Base-by-base conservation (phyloP, 2,797 vertebrate genomes). In the Falco cherrug region DNA sequence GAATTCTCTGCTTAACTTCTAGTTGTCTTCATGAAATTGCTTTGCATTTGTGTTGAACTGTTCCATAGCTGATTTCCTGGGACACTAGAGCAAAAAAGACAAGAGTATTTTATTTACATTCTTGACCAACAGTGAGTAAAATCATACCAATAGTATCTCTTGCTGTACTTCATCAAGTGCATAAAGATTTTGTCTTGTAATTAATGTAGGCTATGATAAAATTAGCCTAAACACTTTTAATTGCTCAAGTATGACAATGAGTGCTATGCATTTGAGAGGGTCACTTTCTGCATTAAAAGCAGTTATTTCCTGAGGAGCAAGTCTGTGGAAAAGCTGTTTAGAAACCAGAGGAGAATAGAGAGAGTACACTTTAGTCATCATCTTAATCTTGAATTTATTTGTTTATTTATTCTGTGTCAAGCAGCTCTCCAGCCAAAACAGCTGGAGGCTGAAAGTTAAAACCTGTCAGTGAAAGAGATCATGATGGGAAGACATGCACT, bases 381-480 rank as follows among this genome's bases (percentile, higher is more conserved):
- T 41, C 41, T 83, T 92, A 59, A 73, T 73, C 70, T 89, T 89
- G 29, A 4, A 21, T 69, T 86, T 94, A 71, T 93, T 95, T 81
- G 11, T 84, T 91, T 82, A 35, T 91, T 94, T 95, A 39, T 65
- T 91, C 90, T 67, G 69, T 57, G 56, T 89, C 54, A 94, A 86
- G 57, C 26, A 90, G 31, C 22, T 60, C 16, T 20, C 28, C 51
- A 84, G 74, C 45, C 80, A 87, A 84, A 93, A 87, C 63, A 94
- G 25, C 89, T 90, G 73, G 77, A 92, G 65, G 77, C 47, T 95
- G 83, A 82, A 89, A 95, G 87, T 76, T 91, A 63, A 97, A 96
- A 93, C 48, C 67, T 90, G 43, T 28, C 73, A 91, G 33, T 63
- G 59, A 79, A 78, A 74, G 29, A 84, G 54, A 53, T 63, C 18